Percentiles rank a stretch among this genome's conserved stretches.
Evolutionary conservation across 2,113 vertebrate genomes (phyloP).

Genomic region (Phodopus roborovskii): DNA sequence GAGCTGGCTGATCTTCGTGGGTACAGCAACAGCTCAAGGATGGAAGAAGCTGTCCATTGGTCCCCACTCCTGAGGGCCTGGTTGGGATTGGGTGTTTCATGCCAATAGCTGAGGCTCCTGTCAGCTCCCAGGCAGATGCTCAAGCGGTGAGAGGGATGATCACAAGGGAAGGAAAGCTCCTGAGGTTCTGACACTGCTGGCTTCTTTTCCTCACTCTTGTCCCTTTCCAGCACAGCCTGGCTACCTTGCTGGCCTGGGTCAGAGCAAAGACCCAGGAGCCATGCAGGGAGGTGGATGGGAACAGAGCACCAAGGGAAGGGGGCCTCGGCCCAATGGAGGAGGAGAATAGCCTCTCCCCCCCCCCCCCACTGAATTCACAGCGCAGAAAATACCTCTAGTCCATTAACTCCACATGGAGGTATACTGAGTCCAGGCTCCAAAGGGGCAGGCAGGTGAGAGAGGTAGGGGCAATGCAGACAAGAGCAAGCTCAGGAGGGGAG

Average conservation of each 20-base stretch:
- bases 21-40: constrained; percentile 69
- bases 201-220: constrained; percentile 41
- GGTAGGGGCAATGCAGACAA: constrained; percentile 66
- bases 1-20: constrained; percentile 75
- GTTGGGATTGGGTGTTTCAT: constrained; percentile 60
- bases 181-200: constrained; percentile 65
- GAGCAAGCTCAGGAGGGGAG: constrained; percentile 71
- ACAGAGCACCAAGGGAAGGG: constrained; percentile 80
- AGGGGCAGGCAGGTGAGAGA: constrained; percentile 79
- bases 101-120: constrained; percentile 64
- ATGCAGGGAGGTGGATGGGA: constrained; percentile 67
- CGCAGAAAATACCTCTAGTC: constrained; percentile 79
- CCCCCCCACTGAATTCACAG: constrained; percentile 81
- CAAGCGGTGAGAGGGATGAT: constrained; percentile 66
- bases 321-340: constrained; percentile 70
- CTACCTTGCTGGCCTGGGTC: constrained; percentile 41
- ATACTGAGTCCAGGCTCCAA: constrained; percentile 72
- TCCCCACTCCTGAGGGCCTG: constrained; percentile 62
- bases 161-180: constrained; percentile 55
- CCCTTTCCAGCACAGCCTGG: constrained; percentile 52
- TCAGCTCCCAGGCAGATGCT: constrained; percentile 66
- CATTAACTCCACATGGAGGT: constrained; percentile 75
- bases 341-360: constrained; percentile 43
- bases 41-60: constrained; percentile 65
- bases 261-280: constrained; percentile 65